Evolutionary conservation across 53 echinoderm and acorn worm genomes (phyloP).

Genomic region (Temnopleurus reevesii): DNA sequence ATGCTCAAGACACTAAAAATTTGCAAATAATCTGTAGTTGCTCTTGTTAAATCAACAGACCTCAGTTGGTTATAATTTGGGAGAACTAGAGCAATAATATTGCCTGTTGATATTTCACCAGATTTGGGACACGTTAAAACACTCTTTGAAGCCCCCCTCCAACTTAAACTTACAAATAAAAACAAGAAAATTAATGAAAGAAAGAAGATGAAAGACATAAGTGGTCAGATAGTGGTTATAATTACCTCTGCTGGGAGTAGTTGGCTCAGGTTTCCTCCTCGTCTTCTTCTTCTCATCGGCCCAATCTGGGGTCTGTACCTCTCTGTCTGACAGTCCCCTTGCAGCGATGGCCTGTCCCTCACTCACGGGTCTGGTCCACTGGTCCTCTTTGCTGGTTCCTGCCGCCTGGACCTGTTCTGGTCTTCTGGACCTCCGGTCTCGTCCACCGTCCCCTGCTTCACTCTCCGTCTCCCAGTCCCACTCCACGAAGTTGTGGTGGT

Average conservation of each 20-base stretch:
- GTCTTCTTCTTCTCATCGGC: not conserved
- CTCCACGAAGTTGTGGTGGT: slow-evolving; percentile 78
- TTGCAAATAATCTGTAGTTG: no score
- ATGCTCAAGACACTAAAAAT: no score
- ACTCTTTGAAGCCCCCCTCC: no score
- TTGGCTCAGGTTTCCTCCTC: not conserved
- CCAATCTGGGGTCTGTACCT: slow-evolving; percentile 76
- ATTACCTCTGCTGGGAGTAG: not conserved
- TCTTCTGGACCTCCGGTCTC: not conserved
- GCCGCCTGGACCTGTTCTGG: not conserved
- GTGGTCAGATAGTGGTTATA: no score
- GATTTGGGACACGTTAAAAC: no score
- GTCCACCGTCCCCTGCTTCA: slow-evolving; percentile 39
- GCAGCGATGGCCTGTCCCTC: slow-evolving; percentile 28
- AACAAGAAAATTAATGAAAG: no score
- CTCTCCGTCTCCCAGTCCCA: slow-evolving; percentile 94
- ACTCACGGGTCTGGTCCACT: not conserved
- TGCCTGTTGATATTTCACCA: no score
- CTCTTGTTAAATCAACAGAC: no score
- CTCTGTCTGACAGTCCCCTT: slow-evolving; percentile 8
- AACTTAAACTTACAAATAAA: no score
- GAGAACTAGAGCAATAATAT: no score
- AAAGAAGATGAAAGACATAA: no score
- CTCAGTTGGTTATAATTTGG: no score
- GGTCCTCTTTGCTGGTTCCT: not conserved